Evolutionary conservation across 1,140 invertebrate genomes (phyloP).

Genomic region (Lucilia sericata): DNA sequence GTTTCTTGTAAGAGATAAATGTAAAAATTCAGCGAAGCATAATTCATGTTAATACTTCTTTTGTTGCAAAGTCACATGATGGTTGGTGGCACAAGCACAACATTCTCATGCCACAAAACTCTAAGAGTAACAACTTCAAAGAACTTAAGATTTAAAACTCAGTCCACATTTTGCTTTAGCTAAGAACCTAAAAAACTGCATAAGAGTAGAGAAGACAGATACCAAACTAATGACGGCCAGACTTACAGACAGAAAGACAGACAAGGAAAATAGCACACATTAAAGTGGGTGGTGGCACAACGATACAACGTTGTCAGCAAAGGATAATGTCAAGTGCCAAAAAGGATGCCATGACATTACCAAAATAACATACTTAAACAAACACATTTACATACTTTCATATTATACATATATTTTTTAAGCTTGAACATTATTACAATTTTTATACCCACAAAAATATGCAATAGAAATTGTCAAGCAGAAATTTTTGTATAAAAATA

Average conservation of each 20-base stretch:
- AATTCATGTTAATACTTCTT: conserved; percentile 46
- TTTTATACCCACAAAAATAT: neutral
- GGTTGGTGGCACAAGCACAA: no score
- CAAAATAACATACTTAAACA: neutral
- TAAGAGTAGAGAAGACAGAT: neutral
- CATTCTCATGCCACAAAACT: neutral
- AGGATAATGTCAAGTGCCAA: conserved; percentile 19
- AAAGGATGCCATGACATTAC: neutral
- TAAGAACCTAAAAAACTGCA: neutral
- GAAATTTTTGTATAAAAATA: neutral
- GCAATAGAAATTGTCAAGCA: neutral
- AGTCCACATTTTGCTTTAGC: neutral
- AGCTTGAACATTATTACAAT: neutral
- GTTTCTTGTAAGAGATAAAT: neutral
- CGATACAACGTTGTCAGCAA: conserved; percentile 22
- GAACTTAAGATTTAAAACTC: neutral
- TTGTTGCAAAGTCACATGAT: neutral
- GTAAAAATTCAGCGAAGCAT: conserved; percentile 45
- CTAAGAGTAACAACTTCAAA: neutral
- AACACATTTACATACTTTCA: neutral
- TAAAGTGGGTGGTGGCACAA: neutral
- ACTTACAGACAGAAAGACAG: neutral
- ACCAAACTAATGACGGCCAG: neutral
- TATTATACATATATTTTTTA: neutral
- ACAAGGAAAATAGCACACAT: neutral